Conservation (phyloP, 2,797 vertebrate genomes). For the Molossus alvarezi region DNA sequence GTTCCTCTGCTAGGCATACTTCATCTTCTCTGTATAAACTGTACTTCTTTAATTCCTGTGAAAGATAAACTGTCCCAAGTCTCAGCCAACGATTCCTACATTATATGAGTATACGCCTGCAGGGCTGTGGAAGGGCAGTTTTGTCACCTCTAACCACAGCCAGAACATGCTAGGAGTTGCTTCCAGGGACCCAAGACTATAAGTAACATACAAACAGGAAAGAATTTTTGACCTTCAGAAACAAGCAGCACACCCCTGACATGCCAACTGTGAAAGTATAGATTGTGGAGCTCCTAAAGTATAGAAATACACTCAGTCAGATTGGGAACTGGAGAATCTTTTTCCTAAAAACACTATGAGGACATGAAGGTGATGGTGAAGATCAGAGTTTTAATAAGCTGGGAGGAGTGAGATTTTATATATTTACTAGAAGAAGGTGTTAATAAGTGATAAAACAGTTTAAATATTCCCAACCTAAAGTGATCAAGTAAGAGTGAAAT, state of each 20-base stretch:
- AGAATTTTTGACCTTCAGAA: neutral
- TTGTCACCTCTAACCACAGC: neutral
- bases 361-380: neutral
- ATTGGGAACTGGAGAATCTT: neutral
- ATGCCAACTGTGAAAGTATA: neutral
- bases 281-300: neutral
- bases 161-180: neutral
- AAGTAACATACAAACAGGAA: conserved; percentile 22
- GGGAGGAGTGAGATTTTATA: neutral
- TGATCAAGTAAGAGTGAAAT: neutral
- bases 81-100: neutral
- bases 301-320: neutral
- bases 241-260: neutral
- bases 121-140: neutral
- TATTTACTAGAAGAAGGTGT: neutral
- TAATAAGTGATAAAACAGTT: conserved; percentile 21
- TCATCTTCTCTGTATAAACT: conserved; percentile 44
- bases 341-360: neutral
- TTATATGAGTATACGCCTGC: neutral
- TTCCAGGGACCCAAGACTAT: conserved; percentile 7
- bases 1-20: neutral
- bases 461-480: neutral
- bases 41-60: neutral
- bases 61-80: conserved; percentile 30
- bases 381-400: neutral